A percentile compares a stretch with the other conserved stretches of the same genome.
Evolutionary conservation across 2,113 vertebrate species (phyloP).

Genomic region (Prochilodus magdalenae): DNA sequence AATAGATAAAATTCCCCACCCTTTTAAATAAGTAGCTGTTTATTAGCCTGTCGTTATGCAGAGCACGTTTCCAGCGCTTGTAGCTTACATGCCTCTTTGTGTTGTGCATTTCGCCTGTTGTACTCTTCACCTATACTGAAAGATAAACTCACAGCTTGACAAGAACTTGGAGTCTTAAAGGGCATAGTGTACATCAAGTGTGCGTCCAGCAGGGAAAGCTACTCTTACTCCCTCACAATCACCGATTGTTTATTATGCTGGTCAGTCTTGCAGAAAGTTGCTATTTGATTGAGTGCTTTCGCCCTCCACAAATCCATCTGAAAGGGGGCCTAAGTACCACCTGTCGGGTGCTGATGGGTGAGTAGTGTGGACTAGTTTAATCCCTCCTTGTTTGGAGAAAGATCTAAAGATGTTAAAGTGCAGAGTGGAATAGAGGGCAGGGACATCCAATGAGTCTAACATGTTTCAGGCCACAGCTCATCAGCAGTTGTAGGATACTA

Average conservation of each 20-base stretch:
- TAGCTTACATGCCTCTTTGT: not conserved
- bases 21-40: too few relatives aligned
- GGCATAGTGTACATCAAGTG: not conserved
- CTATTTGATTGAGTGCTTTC: constrained; percentile 51
- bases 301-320: constrained; percentile 30
- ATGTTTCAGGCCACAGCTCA: not conserved
- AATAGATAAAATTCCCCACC: too few relatives aligned
- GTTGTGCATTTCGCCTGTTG: not conserved
- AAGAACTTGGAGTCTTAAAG: constrained; percentile 3
- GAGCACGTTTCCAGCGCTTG: not conserved
- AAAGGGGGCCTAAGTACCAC: constrained; percentile 41
- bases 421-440: not conserved
- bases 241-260: constrained; percentile 44
- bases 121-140: not conserved
- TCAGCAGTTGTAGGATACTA: not conserved
- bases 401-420: constrained; percentile 21
- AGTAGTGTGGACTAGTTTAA: constrained; percentile 28
- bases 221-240: constrained; percentile 26
- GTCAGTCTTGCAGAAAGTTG: constrained; percentile 51
- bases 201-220: not conserved
- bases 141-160: not conserved
- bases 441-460: not conserved
- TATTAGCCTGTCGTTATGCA: not conserved
- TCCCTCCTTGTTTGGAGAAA: constrained; percentile 25
- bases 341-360: constrained; percentile 46